Evolutionary conservation across 64 coral and sea anemone genomes (phyloP).

Genomic region (Actinia tenebrosa): DNA sequence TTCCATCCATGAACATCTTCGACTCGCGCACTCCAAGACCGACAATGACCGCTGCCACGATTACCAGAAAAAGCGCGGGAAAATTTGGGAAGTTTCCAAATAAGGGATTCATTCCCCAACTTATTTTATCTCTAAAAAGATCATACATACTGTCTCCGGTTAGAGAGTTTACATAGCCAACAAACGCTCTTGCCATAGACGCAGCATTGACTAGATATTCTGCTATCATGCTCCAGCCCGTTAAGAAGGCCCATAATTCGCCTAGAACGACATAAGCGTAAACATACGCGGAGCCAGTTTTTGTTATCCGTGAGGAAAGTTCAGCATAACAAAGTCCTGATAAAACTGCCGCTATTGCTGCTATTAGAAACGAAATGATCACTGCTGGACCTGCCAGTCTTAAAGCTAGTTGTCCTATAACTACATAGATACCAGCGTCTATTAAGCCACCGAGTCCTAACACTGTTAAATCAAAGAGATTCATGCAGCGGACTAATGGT

Average conservation of each 20-base stretch:
- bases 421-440: slow-evolving; percentile 70
- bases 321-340: slow-evolving; percentile 64
- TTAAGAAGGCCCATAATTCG: slow-evolving; percentile 59
- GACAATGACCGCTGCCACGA: slow-evolving; percentile 46
- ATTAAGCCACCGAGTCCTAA: slow-evolving; percentile 57
- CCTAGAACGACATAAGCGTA: slow-evolving; percentile 66
- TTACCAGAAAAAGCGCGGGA: slow-evolving; percentile 51
- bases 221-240: slow-evolving; percentile 58
- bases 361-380: slow-evolving; percentile 64
- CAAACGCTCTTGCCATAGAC: slow-evolving; percentile 53
- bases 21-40: slow-evolving; percentile 61
- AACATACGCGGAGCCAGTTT: slow-evolving; percentile 54
- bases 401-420: slow-evolving; percentile 58
- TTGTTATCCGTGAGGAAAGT: slow-evolving; percentile 61
- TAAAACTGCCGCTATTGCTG: slow-evolving; percentile 51
- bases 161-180: slow-evolving; percentile 68
- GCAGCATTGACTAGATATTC: slow-evolving; percentile 35
- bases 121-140: slow-evolving; percentile 39
- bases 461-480: slow-evolving; percentile 74
- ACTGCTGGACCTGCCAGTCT: slow-evolving; percentile 59
- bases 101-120: slow-evolving; percentile 30
- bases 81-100: slow-evolving; percentile 58
- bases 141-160: slow-evolving; percentile 32
- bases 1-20: slow-evolving; percentile 31
- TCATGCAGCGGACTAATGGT: slow-evolving; percentile 46